phyloP scores from a whole-genome alignment of 2,888 invertebrate genomes.

The Antheraea assamensis region DNA sequence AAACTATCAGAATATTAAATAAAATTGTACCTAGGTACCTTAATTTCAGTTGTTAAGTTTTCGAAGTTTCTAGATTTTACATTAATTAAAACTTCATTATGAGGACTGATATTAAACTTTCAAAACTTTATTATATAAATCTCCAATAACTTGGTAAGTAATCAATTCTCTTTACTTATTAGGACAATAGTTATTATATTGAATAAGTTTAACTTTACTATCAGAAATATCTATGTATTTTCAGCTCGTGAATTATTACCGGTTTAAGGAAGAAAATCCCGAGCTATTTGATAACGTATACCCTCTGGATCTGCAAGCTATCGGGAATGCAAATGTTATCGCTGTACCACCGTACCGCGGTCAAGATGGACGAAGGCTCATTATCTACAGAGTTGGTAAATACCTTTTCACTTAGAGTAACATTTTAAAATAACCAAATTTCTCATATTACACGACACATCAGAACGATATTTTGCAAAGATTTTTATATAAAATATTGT shows the following conservation, averaged over 20 bases:
- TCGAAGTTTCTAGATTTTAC: neutral
- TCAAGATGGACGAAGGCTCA: slow-evolving; percentile 86
- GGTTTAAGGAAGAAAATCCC: slow-evolving; percentile 88
- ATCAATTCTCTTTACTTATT: neutral
- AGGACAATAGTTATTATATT: neutral
- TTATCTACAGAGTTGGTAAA: slow-evolving; percentile 87
- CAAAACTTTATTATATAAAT: neutral
- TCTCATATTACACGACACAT: too few relatives aligned
- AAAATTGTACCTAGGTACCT: neutral
- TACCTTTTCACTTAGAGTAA: neutral
- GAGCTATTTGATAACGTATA: slow-evolving; percentile 85
- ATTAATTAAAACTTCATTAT: neutral
- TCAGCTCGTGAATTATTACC: slow-evolving; percentile 88
- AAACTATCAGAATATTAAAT: too few relatives aligned
- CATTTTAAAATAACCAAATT: too few relatives aligned
- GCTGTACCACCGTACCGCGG: slow-evolving; percentile 89
- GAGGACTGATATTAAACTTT: neutral
- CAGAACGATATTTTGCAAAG: too few relatives aligned
- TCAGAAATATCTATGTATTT: slow-evolving; percentile 38
- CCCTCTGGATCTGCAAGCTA: slow-evolving; percentile 83
- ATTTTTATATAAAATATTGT: too few relatives aligned
- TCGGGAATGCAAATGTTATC: slow-evolving; percentile 87
- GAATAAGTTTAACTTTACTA: neutral
- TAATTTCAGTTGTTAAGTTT: neutral
- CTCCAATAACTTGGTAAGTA: neutral